Evolutionary conservation across 2,797 vertebrate species (phyloP).

Genomic region (Ispidina lecontei): DNA sequence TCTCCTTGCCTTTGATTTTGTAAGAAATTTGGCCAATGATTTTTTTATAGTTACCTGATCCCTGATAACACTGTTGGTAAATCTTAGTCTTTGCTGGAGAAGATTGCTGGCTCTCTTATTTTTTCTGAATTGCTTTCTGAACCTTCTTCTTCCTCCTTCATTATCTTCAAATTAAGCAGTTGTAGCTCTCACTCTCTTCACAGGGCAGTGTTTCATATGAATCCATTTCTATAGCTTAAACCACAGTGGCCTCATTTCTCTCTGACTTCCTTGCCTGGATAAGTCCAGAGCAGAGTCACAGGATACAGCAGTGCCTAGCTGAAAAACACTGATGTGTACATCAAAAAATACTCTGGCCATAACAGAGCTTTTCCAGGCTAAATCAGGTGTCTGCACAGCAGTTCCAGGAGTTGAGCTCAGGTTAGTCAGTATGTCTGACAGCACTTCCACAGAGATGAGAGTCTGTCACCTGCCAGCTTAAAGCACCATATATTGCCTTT

Average conservation of each 20-base stretch:
- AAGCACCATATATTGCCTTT: not conserved
- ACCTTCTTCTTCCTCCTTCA: not conserved
- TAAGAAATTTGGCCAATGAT: not conserved
- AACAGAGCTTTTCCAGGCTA: not conserved
- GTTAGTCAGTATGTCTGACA: not conserved
- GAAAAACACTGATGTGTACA: not conserved
- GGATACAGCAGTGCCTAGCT: not conserved
- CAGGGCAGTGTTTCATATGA: not conserved
- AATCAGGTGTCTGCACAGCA: not conserved
- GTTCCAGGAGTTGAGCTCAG: not conserved
- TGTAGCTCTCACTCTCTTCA: not conserved
- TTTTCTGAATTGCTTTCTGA: not conserved
- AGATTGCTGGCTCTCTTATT: not conserved
- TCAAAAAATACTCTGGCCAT: not conserved
- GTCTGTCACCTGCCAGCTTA: not conserved
- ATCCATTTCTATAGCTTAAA: not conserved
- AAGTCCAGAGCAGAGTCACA: not conserved
- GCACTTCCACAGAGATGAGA: not conserved
- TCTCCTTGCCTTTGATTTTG: not conserved
- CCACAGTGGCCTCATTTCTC: not conserved
- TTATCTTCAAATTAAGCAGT: not conserved
- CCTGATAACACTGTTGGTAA: not conserved
- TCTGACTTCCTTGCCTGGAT: not conserved
- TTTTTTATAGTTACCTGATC: not conserved
- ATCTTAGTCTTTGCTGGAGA: not conserved